Conservation (phyloP, 2,797 vertebrate species). For the Trachops cirrhosus region DNA sequence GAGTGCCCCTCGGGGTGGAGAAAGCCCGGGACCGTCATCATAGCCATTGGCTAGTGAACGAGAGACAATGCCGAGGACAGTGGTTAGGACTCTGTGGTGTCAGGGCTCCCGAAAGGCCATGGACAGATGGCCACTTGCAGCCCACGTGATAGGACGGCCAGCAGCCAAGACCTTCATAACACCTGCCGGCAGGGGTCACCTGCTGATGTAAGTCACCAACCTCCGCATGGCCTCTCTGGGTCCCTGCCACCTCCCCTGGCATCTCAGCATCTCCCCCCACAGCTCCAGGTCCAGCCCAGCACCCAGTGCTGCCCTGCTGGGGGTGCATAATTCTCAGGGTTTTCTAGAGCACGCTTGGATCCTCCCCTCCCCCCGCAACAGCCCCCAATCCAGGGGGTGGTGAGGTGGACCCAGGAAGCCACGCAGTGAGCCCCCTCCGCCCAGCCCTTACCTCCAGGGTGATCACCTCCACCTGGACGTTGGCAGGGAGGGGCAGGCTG, state of each 20-base stretch:
- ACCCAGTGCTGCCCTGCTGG: accelerated
- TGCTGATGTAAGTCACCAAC: background rate
- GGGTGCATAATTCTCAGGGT: accelerated
- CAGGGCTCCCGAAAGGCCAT: background rate
- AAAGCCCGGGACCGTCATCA: accelerated
- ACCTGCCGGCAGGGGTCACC: background rate
- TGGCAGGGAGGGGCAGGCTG: constrained; percentile 84
- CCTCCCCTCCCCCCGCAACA: background rate
- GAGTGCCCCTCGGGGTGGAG: accelerated
- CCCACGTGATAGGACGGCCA: background rate
- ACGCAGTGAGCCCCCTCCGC: accelerated
- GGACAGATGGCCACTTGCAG: accelerated
- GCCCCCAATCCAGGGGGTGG: accelerated
- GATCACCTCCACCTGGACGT: constrained; percentile 90
- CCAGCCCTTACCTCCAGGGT: constrained; percentile 86
- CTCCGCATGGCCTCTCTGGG: no score
- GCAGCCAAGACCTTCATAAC: background rate
- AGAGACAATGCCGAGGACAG: background rate
- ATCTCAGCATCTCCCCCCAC: background rate
- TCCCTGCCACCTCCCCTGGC: background rate
- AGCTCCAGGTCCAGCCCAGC: background rate
- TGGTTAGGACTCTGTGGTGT: background rate
- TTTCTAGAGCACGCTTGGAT: background rate
- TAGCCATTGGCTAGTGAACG: accelerated
- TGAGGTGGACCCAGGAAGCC: accelerated